A percentile compares a stretch with the other conserved stretches of the same genome.
These are phyloP conservation scores for Pygmarrhopalites habei DNA, from an alignment of 1,140 invertebrate species.

Conservation along the genomic window DNA sequence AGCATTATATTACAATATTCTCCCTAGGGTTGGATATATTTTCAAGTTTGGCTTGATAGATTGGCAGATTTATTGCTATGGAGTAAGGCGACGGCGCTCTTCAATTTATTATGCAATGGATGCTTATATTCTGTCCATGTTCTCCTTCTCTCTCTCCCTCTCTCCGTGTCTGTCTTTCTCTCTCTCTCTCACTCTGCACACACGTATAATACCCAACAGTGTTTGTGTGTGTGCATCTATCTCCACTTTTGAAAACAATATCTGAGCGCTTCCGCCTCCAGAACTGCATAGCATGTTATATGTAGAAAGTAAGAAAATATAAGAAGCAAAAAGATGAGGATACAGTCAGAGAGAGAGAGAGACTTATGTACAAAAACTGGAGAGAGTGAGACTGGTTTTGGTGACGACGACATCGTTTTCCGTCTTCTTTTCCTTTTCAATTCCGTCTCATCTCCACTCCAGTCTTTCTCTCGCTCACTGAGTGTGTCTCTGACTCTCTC, in stretches of 20 bases:
- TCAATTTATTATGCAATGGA: slow-evolving; percentile 32
- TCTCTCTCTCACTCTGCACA: neutral
- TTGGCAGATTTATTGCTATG: slow-evolving; percentile 39
- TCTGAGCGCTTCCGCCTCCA: neutral
- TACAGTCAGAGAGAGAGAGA: too few species aligned
- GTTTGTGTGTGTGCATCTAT: too few species aligned
- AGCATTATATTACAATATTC: slow-evolving; percentile 1
- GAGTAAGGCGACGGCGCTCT: slow-evolving; percentile 25
- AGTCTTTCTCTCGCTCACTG: too few species aligned
- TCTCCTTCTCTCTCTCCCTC: neutral
- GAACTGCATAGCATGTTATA: neutral
- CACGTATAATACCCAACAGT: too few species aligned
- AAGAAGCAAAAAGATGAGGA: too few species aligned
- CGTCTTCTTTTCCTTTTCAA: neutral
- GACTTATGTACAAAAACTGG: too few species aligned
- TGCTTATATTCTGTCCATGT: slow-evolving; percentile 2
- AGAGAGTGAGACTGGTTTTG: neutral
- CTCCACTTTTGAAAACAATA: too few species aligned
- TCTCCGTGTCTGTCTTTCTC: neutral
- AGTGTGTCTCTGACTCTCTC: slow-evolving; percentile 4
- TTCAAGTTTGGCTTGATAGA: slow-evolving; percentile 38
- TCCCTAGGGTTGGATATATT: slow-evolving; percentile 39
- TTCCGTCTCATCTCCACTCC: slow-evolving; percentile 15
- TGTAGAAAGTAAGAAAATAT: neutral
- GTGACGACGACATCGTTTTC: neutral